Evolutionary conservation across 2,797 vertebrate species (phyloP).

Genomic region (Lophius americanus): DNA sequence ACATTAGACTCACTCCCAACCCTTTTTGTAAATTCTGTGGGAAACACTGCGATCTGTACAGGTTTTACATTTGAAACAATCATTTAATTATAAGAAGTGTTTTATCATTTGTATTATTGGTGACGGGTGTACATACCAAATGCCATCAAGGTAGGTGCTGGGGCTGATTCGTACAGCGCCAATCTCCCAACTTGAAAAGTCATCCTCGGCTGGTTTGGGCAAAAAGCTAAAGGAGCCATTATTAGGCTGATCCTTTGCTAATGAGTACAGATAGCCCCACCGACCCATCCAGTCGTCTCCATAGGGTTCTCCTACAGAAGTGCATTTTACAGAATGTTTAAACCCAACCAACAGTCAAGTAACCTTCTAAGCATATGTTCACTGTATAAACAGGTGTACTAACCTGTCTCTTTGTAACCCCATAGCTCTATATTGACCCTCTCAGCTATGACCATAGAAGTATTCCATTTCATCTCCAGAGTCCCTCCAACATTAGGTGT

Average conservation of each 20-base stretch:
- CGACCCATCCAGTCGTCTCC: slow-evolving; percentile 64
- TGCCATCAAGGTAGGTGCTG: slow-evolving; percentile 72
- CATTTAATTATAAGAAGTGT: too few species aligned
- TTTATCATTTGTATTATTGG: neutral
- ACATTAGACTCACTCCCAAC: too few species aligned
- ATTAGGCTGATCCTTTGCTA: slow-evolving; percentile 80
- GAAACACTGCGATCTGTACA: too few species aligned
- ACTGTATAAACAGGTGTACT: slow-evolving; percentile 1
- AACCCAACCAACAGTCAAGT: neutral
- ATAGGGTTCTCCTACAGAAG: slow-evolving; percentile 63
- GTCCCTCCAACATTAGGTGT: slow-evolving; percentile 76
- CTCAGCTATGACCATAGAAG: slow-evolving; percentile 62
- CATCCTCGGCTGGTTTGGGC: slow-evolving; percentile 74
- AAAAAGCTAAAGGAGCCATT: slow-evolving; percentile 84
- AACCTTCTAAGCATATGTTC: neutral
- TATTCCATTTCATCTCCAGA: slow-evolving; percentile 85
- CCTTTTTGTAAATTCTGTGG: too few species aligned
- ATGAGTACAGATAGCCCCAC: slow-evolving; percentile 90
- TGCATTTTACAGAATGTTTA: neutral
- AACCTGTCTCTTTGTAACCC: slow-evolving; percentile 86
- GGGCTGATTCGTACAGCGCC: slow-evolving; percentile 85
- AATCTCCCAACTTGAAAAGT: slow-evolving; percentile 82
- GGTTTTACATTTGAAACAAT: too few species aligned
- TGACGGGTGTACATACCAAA: slow-evolving; percentile 61
- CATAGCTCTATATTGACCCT: slow-evolving; percentile 89